These are phyloP conservation scores for Sinella curviseta DNA, from an alignment of 1,140 invertebrate genomes.

Conservation along the genomic window DNA sequence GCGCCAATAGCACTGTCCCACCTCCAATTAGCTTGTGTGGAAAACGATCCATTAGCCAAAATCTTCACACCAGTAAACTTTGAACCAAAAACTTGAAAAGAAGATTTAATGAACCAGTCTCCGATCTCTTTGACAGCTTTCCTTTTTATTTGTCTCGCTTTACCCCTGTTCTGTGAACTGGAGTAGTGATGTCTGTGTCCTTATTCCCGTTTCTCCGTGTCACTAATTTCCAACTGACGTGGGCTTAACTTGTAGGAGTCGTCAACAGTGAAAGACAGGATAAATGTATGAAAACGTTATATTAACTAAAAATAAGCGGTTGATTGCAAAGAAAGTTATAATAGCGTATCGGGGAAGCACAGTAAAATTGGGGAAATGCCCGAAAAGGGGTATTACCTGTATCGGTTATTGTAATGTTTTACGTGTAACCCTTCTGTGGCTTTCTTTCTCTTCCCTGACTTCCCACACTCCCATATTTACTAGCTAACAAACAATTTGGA, in stretches of 20 bases:
- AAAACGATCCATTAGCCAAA: conserved; percentile 46
- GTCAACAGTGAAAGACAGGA: background rate
- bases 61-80: background rate
- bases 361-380: no score
- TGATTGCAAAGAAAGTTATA: background rate
- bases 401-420: no score
- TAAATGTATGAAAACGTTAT: background rate
- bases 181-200: no score
- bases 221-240: background rate
- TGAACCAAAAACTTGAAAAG: background rate
- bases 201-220: background rate
- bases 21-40: conserved; percentile 41
- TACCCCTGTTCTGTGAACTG: background rate
- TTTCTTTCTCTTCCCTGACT: no score
- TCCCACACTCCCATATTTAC: no score
- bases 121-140: background rate
- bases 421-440: no score
- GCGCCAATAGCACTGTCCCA: conserved; percentile 37
- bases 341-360: no score
- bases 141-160: background rate
- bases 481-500: no score
- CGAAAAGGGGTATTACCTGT: no score
- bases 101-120: background rate
- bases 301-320: background rate
- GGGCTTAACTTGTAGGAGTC: background rate